Evolutionary conservation across 2,113 vertebrate species (phyloP), one percentile per base, ranked within the genome.

Genomic region (Ascaphus truei): DNA sequence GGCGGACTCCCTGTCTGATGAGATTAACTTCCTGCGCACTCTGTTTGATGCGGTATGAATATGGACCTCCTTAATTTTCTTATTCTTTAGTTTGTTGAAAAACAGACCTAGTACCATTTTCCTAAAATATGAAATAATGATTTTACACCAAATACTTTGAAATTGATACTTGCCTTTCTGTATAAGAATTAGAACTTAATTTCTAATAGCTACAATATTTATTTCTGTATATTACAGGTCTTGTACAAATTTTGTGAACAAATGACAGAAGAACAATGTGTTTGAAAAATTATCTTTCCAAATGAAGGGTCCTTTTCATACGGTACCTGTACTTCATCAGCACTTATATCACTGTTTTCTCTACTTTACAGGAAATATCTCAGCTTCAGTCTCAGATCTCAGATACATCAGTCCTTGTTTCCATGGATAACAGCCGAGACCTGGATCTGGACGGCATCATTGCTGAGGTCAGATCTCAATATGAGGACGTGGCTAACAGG

Each of bases 401-500:
- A 0, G 92, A 98, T 81, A 96, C 94, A 0, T 96, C 92, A 0
- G 95, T 98, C 2, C 83, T 93, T 1, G 91, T 98, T 12, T 93
- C 96, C 75, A 96, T 98, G 94, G 95, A 96, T 88, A 96, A 96
- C 86, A 94, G 90, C 15, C 84, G 94, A 8, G 90, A 82, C 75
- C 88, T 98, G 68, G 90, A 98, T 83, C 88, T 98, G 83, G 89
- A 97, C 73, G 81, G 92, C 73, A 96, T 98, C 43, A 94, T 99
- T 1, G 78, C 89, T 0, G 94, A 99, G 59, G 94, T 98, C 52
- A 96, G 94, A 68, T 88, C 87, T 0, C 95, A 98, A 74, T 99
- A 98, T 0, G 94, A 98, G 76, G 92, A 94, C 2, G 93, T 97
- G 0, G 95, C 95, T n/a, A 90, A 90, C 64, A 84, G 75, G 4